Conservation (phyloP, 1,140 invertebrate species). For the Polyergus mexicanus region DNA sequence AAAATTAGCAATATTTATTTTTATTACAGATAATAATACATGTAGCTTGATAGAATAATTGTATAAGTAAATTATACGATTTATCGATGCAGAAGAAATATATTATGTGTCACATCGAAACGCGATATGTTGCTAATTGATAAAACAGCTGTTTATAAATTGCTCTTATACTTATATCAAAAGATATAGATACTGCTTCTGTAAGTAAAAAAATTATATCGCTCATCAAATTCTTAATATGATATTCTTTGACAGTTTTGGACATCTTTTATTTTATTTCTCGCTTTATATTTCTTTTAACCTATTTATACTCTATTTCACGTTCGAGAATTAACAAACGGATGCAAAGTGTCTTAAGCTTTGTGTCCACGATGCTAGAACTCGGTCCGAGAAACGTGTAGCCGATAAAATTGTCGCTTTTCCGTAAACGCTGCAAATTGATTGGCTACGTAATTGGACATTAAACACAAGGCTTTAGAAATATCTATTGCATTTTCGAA, state of each 20-base stretch:
- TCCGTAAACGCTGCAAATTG: no score
- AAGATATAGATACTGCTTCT: background rate
- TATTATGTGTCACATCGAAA: background rate
- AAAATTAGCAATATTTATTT: constrained; percentile 15
- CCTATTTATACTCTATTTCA: background rate
- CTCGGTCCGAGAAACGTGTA: no score
- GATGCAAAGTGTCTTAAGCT: background rate
- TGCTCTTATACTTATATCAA: background rate
- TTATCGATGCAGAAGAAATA: constrained; percentile 20
- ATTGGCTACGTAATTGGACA: no score
- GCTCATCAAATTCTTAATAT: background rate
- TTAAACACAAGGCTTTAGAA: background rate
- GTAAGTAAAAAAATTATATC: background rate
- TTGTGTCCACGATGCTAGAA: no score
- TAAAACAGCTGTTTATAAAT: background rate
- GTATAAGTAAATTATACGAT: background rate
- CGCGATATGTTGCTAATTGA: background rate
- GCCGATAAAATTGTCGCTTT: no score
- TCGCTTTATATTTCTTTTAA: no score
- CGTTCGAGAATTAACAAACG: background rate
- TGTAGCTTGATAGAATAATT: constrained; percentile 12
- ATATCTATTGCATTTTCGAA: background rate
- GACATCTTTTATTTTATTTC: no score
- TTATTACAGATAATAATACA: background rate
- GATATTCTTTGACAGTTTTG: background rate